A percentile compares a stretch with the other conserved stretches of the same genome.
Evolutionary conservation across 64 coral and sea anemone genomes (phyloP).

Genomic region (Stylophora pistillata): DNA sequence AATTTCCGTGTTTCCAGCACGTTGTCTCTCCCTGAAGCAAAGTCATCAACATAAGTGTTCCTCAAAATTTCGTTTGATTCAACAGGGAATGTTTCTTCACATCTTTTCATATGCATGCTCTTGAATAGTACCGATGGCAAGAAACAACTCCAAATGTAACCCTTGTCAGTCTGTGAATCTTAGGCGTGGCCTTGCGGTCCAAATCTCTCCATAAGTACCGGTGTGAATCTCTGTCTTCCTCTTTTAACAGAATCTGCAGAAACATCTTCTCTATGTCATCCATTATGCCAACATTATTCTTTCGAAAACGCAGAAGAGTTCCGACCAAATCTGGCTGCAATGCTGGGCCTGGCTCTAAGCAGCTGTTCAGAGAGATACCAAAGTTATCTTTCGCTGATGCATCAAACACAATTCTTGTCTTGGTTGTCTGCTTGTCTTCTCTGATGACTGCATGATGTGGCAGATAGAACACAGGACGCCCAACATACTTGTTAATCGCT

Average conservation of each 20-base stretch:
- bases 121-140: conserved; percentile 25
- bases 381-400: conserved; percentile 9
- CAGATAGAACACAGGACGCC: conserved; percentile 14
- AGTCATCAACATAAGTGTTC: no score
- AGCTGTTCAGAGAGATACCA: conserved; percentile 55
- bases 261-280: no score
- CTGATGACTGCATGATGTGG: conserved; percentile 44
- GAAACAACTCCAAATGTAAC: conserved; percentile 38
- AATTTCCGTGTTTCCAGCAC: no score
- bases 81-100: no score
- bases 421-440: conserved; percentile 37
- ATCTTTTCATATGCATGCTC: conserved; percentile 22
- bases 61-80: no score
- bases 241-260: not conserved
- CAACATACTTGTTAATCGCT: not conserved
- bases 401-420: conserved; percentile 38
- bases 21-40: no score
- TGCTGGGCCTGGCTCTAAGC: conserved; percentile 18
- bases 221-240: conserved; percentile 13
- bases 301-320: conserved; percentile 8
- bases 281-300: conserved; percentile 3
- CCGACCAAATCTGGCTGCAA: conserved; percentile 45
- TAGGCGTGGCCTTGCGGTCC: conserved; percentile 10
- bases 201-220: conserved; percentile 40
- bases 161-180: conserved; percentile 37